Evolutionary conservation across 2,888 invertebrate genomes (phyloP), one percentile per base, ranked within the genome.

Genomic region (Phortica magna): DNA sequence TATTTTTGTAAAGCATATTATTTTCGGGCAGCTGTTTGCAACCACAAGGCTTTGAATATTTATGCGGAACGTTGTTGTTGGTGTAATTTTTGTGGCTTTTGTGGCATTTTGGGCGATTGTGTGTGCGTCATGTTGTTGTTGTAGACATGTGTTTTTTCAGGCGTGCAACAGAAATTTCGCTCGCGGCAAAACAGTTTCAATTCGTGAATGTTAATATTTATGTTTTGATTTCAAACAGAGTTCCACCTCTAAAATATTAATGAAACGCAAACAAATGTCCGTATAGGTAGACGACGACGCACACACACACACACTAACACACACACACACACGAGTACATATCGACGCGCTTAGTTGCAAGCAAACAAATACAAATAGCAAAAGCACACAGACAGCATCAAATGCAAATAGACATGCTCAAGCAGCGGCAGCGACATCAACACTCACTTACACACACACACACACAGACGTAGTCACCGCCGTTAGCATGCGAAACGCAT

Each of bases 161-260:
- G 83, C 81, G 87, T 85, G 84, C 84, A 85, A 17, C 59, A 39
- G 41, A 89, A 88, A 83, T 81, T 73, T 61, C 79, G 88, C 88
- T 82, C 75, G 76, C 81, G 88, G 88, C 88, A 82, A 88, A 84
- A 85, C 84, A 83, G 85, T 88, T 88, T 88, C 89, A 88, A 88
- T 88, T 88, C 88, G 83, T 85, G 87, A 88, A 89, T 89, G 89
- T 88, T 88, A 88, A 88, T 88, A 88, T 88, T 89, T 88, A 88
- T 88, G 87, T 88, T 88, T 89, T 89, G 89, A 88, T 89, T 89
- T 85, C 87, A 82, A 88, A 88, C 84, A 89, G 31, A 31, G 87
- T 83, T 83, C 82, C 89, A 88, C 84, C 84, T 88, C 84, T 89
- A 85, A 88, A 89, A 89, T 89, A 89, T 89, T 89, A 89, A 89